These are phyloP conservation scores for Hydropotes inermis DNA, from an alignment of 2,113 vertebrate genomes.

Conservation along the genomic window DNA sequence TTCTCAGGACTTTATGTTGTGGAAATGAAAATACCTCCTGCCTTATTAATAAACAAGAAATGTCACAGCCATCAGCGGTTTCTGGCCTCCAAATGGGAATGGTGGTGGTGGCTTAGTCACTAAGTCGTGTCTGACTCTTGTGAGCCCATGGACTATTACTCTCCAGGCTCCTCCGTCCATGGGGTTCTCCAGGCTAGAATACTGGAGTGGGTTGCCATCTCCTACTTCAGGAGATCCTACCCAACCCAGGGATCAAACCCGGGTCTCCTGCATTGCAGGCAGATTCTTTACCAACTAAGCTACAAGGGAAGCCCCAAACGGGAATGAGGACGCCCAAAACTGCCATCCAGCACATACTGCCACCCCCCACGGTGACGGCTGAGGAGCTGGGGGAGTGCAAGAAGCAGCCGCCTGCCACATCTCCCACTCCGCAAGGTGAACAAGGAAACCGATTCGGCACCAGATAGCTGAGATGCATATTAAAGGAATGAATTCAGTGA, in stretches of 20 bases:
- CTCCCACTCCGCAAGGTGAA: not conserved
- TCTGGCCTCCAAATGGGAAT: not conserved
- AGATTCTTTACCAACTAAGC: not conserved
- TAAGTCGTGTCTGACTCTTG: not conserved
- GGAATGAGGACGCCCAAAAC: not conserved
- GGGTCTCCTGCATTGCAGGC: not conserved
- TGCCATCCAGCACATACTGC: not conserved
- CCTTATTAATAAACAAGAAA: not conserved
- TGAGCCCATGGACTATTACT: not conserved
- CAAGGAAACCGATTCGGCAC: not conserved
- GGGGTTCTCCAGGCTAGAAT: not conserved
- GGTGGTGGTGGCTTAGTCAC: not conserved
- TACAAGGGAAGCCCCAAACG: not conserved
- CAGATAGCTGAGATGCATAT: not conserved
- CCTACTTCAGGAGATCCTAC: not conserved
- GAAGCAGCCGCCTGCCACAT: not conserved
- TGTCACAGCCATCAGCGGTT: rapidly evolving
- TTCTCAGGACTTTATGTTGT: not conserved
- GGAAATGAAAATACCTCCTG: not conserved
- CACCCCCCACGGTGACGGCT: not conserved
- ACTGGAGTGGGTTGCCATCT: not conserved
- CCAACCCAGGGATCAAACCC: rapidly evolving
- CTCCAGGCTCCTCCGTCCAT: not conserved
- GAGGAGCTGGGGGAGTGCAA: not conserved
- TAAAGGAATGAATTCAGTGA: not conserved